These are phyloP conservation scores for Eurytoma californica DNA, from an alignment of 2,888 invertebrate genomes.

Conservation along the genomic window DNA sequence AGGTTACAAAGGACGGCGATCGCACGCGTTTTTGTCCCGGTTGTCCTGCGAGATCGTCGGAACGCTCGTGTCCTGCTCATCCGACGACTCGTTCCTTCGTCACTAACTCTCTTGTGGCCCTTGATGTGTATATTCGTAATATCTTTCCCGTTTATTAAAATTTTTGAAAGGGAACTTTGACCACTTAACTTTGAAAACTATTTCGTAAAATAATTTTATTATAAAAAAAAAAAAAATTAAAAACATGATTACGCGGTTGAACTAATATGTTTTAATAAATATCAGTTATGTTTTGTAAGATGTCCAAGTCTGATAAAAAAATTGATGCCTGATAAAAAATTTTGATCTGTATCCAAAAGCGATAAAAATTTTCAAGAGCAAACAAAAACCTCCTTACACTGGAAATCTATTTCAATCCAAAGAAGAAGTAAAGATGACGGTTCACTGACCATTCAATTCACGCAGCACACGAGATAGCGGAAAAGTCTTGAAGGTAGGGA, in stretches of 20 bases:
- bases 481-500: constrained; percentile 42
- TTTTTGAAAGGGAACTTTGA: too few relatives aligned
- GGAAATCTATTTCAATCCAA: neutral
- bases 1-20: constrained; percentile 71
- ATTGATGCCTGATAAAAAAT: too few relatives aligned
- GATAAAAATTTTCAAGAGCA: too few relatives aligned
- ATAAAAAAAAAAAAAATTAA: too few relatives aligned
- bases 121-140: neutral
- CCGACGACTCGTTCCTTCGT: neutral
- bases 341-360: too few relatives aligned
- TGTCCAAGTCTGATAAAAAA: too few relatives aligned
- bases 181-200: too few relatives aligned
- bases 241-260: too few relatives aligned
- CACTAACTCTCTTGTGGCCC: neutral
- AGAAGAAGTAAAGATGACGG: constrained; percentile 7
- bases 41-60: constrained; percentile 49
- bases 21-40: constrained; percentile 67
- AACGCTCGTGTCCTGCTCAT: constrained; percentile 61
- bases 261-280: too few relatives aligned
- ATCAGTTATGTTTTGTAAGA: too few relatives aligned
- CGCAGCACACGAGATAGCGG: constrained; percentile 20
- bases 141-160: too few relatives aligned
- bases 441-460: neutral
- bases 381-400: neutral
- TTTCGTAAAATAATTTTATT: too few relatives aligned